These are phyloP conservation scores for Psephotus haematonotus DNA, from an alignment of 2,113 vertebrate species.

Conservation along the genomic window DNA sequence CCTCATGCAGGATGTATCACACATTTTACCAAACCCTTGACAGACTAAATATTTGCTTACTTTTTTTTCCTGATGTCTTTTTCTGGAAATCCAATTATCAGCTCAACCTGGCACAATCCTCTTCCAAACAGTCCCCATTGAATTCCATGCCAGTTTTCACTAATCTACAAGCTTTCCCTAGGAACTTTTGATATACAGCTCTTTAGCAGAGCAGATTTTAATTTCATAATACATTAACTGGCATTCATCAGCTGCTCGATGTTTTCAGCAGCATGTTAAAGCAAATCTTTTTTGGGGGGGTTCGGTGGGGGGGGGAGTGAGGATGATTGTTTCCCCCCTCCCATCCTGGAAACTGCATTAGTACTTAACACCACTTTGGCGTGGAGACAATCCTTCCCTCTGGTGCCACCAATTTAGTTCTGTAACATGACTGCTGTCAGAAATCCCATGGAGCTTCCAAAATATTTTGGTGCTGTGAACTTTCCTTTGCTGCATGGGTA, in stretches of 20 bases:
- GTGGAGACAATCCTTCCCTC: neutral
- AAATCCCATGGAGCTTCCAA: neutral
- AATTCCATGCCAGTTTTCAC: neutral
- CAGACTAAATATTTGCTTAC: neutral
- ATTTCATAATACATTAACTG: neutral
- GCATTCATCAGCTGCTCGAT: neutral
- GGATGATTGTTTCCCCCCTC: rapidly evolving
- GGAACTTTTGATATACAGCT: neutral
- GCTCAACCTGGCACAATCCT: neutral
- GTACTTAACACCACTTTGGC: neutral
- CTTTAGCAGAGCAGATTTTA: neutral
- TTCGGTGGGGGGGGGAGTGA: no score
- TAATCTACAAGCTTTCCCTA: neutral
- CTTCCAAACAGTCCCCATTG: neutral
- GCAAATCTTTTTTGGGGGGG: neutral
- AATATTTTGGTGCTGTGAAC: neutral
- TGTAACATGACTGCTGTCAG: neutral
- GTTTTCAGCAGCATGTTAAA: neutral
- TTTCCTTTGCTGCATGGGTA: neutral
- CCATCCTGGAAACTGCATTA: neutral
- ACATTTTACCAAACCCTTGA: neutral
- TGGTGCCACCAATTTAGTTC: neutral
- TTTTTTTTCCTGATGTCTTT: neutral
- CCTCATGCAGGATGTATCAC: neutral
- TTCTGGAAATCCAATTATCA: neutral